Conservation (phyloP, 1,140 invertebrate species). For the Diabrotica virgifera region DNA sequence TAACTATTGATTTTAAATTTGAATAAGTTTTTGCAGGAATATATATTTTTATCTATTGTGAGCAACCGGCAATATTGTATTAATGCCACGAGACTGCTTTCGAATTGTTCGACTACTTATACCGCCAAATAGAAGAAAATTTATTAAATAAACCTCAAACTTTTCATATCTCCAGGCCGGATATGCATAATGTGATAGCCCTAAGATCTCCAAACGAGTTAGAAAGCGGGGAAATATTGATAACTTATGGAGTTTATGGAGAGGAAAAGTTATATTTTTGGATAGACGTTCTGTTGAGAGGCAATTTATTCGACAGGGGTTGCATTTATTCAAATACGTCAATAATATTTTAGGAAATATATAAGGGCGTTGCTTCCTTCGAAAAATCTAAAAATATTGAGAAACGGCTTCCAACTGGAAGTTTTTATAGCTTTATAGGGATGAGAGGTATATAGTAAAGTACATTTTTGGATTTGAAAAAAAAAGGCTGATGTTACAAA, state of each 20-base stretch:
- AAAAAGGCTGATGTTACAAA: too few species aligned
- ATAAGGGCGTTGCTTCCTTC: neutral
- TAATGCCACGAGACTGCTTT: too few species aligned
- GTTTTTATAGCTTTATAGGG: neutral
- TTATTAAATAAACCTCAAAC: conserved; percentile 1
- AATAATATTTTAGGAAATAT: conserved; percentile 3
- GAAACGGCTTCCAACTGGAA: neutral
- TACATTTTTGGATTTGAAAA: too few species aligned
- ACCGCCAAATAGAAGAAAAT: neutral
- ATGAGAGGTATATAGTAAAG: neutral
- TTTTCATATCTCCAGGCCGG: conserved; percentile 5
- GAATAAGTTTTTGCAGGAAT: too few species aligned
- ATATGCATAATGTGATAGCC: conserved; percentile 20
- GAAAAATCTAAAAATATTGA: neutral
- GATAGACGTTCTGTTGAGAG: neutral
- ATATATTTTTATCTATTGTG: too few species aligned
- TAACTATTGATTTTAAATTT: too few species aligned
- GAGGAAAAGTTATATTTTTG: conserved; percentile 16
- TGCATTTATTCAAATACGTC: conserved; percentile 6
- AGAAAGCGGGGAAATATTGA: conserved; percentile 17
- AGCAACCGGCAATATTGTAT: too few species aligned
- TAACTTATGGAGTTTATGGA: conserved; percentile 19
- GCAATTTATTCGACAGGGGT: conserved; percentile 13
- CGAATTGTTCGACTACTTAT: too few species aligned
- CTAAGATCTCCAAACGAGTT: conserved; percentile 7